Base-by-base conservation (phyloP, 2,113 vertebrate genomes). In the Aythya baeri region DNA sequence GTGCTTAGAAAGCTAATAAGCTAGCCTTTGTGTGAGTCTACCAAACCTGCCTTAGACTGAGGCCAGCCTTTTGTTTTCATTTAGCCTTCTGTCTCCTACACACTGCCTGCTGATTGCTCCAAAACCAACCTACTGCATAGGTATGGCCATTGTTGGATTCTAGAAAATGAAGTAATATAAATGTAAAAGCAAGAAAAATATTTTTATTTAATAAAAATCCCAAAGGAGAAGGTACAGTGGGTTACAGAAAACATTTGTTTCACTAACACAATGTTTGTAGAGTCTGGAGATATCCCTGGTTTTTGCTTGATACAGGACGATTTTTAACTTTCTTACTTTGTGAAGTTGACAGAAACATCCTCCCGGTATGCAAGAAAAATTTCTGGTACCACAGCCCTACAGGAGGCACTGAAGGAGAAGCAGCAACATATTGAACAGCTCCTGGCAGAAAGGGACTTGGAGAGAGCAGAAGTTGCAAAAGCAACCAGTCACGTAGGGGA, bases 351-450 rank as follows among this genome's bases (percentile, higher is more conserved):
- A 13, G 99, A 99, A 97, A 99, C 99, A 12, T 99, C 99, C 6
- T 99, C 99, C 7, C 98, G 99, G 21, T 99, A 99, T 83, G 98
- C 98, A 90, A 98, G 99, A 57, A 99, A 99, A 97, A 99, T 99
- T 95, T 99, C 99, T 14, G 99, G 99, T 94, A 99, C 99, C 96
- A 99, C 99, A 2, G 99, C 99, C 34, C 97, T 99, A 49, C 99
- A 99, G 97, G 99, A 99, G 96, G 99, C 99, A 1, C 97, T 99
- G 96, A 99, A 99, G 97, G 99, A 99, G 98, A 99, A 99, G 93
- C 99, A 99, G 97, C 99, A 99, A 96, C 99, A 99, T 96, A 99
- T 99, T 65, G 99, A 99, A 91, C 99, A 99, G 97, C 98, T 99
- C 72, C 98, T 99, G 98, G 99, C 99, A 22, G 99, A 99, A 95